Conservation (phyloP, 2,888 invertebrate genomes). For the Drosophila kanekoi region DNA sequence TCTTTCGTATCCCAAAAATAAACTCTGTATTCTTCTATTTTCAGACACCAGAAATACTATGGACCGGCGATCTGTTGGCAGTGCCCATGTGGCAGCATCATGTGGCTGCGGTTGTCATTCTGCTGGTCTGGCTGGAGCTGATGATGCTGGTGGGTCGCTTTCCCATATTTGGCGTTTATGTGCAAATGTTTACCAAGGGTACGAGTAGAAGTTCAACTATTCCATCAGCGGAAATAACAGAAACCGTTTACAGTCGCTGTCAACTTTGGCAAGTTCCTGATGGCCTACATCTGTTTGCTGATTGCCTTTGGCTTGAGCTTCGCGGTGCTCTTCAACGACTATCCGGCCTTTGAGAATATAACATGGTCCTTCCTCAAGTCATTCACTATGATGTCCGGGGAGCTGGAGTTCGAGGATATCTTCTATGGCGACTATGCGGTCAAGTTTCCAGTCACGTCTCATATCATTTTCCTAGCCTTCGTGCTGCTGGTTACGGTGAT, state of each 20-base stretch:
- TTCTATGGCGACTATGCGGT: conserved; percentile 88
- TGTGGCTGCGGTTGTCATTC: conserved; percentile 91
- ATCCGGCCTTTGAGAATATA: conserved; percentile 89
- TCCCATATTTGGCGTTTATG: conserved; percentile 93
- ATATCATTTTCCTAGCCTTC: conserved; percentile 91
- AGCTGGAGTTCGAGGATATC: conserved; percentile 93
- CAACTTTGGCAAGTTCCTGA: conserved; percentile 92
- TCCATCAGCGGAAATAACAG: neutral
- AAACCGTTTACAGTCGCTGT: conserved; percentile 87
- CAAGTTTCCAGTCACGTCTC: conserved; percentile 90
- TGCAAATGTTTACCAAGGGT: conserved; percentile 94
- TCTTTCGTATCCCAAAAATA: too few species aligned
- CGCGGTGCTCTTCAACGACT: conserved; percentile 92
- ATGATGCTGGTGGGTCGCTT: conserved; percentile 95
- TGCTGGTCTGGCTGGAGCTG: conserved; percentile 92
- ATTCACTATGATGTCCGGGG: conserved; percentile 95
- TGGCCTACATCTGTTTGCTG: conserved; percentile 92
- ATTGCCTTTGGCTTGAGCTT: conserved; percentile 93
- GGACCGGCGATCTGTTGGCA: conserved; percentile 73
- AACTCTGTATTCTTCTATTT: neutral
- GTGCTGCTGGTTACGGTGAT: conserved; percentile 93
- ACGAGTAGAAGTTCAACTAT: neutral
- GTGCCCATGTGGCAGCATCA: conserved; percentile 91
- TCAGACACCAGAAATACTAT: conserved; percentile 83
- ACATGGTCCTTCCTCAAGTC: conserved; percentile 89